Percentiles rank a stretch among this genome's conserved stretches.
Evolutionary conservation across 2,113 vertebrate genomes (phyloP).

Genomic region (Archocentrus centrarchus): DNA sequence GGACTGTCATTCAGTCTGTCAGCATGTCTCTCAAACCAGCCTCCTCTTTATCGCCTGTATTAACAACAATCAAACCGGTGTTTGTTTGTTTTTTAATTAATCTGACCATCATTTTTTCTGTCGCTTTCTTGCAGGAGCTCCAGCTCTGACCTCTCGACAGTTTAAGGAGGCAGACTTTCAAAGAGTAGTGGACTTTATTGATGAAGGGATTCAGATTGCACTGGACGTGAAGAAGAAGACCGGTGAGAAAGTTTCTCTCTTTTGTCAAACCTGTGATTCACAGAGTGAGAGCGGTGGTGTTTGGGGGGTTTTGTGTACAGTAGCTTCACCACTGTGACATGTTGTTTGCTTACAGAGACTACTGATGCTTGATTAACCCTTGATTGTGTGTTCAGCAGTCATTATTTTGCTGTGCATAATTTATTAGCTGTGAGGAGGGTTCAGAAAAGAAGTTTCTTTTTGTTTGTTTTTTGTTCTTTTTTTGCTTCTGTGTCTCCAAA

Average conservation of each 20-base stretch:
- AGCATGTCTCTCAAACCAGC: background rate
- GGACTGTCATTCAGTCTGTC: background rate
- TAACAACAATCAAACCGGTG: background rate
- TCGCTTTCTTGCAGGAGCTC: slow-evolving; percentile 80
- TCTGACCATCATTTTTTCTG: background rate
- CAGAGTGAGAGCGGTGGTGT: background rate
- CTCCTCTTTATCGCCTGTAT: background rate
- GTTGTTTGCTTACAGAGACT: background rate
- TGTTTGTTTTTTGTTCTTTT: background rate
- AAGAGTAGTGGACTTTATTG: slow-evolving; percentile 89
- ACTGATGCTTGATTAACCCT: background rate
- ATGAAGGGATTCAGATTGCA: slow-evolving; percentile 89
- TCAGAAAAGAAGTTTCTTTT: background rate
- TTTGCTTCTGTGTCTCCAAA: background rate
- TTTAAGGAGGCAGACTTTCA: slow-evolving; percentile 90
- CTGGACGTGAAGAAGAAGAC: slow-evolving; percentile 91
- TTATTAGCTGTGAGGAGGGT: background rate
- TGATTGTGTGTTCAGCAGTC: background rate
- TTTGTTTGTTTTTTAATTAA: background rate
- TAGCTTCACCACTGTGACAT: background rate
- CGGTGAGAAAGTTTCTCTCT: slow-evolving; percentile 72
- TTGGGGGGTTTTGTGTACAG: background rate
- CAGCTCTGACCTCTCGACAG: slow-evolving; percentile 89
- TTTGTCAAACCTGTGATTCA: background rate
- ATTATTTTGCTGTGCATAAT: background rate